Evolutionary conservation across 1,140 invertebrate genomes (phyloP), one percentile per base, ranked within the genome.

Genomic region (Rhagoletis pomonella): DNA sequence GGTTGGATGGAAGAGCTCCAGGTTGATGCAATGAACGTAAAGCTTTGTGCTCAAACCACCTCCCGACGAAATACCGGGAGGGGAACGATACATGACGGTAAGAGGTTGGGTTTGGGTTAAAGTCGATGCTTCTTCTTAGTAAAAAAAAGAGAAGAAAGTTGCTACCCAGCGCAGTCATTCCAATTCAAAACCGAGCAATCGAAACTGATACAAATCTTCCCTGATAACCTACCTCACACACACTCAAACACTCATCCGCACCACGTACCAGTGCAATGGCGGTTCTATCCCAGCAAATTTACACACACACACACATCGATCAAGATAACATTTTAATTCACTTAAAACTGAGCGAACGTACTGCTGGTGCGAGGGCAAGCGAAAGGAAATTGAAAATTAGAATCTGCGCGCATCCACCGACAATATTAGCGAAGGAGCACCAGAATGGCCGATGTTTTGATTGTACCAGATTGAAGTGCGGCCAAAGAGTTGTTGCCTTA

Each of bases 261-360:
- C 4, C 4, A n/a, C 5, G 7, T 17, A 47, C 42, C 44, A 44
- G 39, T 17, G 69, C 69, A 73, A 73, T 47, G 69, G 17, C 44
- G 44, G 39, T 73, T 47, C 10, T 73, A 17, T 47, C 42, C 44
- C 69, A 47, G 17, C 69, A 44, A 73, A 73, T 47, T 73, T 73
- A 73, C 69, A 73, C 39, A 73, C 69, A 73, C 69, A 73, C 39
- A 73, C 69, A 47, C 42, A 73, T 73, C 42, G 69, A 73, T 73
- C 69, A 73, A 73, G 69, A 73, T 73, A 73, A 73, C 44, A 73
- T 44, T 73, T 50, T 73, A 73, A 73, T 73, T 73, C 69, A 73
- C 69, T 73, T 73, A 73, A 29, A 47, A 29, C 50, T 62, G 60
- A 62, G 4, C 60, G n/a, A 62, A 62, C 60, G 12, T n/a, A 14